These are phyloP conservation scores for Nasonia giraulti DNA, from an alignment of 1,140 invertebrate genomes.

Conservation along the genomic window DNA sequence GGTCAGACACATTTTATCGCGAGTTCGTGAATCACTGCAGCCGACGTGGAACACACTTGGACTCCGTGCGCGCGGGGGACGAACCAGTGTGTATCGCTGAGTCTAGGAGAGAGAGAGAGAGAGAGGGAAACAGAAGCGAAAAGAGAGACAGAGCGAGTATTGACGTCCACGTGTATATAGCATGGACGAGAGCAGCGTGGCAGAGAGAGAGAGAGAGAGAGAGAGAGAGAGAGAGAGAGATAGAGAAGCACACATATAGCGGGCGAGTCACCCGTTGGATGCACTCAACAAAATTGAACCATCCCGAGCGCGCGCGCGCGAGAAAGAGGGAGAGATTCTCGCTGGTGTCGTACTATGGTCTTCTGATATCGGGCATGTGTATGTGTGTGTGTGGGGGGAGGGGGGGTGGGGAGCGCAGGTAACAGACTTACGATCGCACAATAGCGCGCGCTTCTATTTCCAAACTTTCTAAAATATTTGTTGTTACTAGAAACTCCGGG, in stretches of 20 bases:
- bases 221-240: conserved; percentile 39
- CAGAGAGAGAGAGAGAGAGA: conserved; percentile 47
- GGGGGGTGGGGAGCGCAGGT: not conserved
- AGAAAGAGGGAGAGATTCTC: conserved; percentile 54
- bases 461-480: conserved; percentile 43
- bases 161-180: conserved; percentile 10
- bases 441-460: conserved; percentile 22
- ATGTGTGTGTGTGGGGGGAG: not conserved
- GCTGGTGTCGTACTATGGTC: conserved; percentile 50
- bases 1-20: conserved; percentile 64
- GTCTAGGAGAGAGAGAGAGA: not conserved
- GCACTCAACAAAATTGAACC: conserved; percentile 74
- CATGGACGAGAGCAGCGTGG: not conserved
- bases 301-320: conserved; percentile 39
- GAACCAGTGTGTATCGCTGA: not conserved
- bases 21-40: conserved; percentile 66
- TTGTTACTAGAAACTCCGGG: not conserved
- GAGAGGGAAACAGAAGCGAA: not conserved
- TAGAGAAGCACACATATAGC: conserved; percentile 36
- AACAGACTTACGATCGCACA: conserved; percentile 38
- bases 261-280: conserved; percentile 64
- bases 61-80: not conserved
- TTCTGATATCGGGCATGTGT: conserved; percentile 45
- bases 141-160: conserved; percentile 16
- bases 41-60: conserved; percentile 44